phyloP scores from a whole-genome alignment of 2,113 vertebrate genomes.

The Nothobranchius kuhntae region DNA sequence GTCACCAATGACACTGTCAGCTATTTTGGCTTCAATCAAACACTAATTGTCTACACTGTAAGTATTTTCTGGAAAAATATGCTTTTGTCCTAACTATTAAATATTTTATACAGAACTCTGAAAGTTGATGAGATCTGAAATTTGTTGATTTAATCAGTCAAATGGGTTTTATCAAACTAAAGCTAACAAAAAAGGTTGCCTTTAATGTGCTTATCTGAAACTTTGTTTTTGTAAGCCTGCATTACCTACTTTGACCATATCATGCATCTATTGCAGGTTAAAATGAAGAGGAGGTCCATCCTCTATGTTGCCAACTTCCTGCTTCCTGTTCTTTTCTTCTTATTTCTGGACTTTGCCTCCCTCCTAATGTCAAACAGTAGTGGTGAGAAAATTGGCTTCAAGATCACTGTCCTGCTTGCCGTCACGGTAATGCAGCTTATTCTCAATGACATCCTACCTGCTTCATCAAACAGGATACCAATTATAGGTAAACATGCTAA shows the following conservation, averaged over 20 bases:
- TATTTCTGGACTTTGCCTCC: constrained; percentile 80
- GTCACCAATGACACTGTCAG: constrained; percentile 8
- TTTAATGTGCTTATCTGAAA: too few relatives aligned
- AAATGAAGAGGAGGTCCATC: constrained; percentile 71
- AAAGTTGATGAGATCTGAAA: too few relatives aligned
- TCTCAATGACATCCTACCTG: constrained; percentile 74
- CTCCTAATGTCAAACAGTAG: constrained; percentile 76
- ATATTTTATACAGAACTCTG: too few relatives aligned
- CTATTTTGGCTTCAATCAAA: neutral
- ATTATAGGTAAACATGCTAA: constrained; percentile 63
- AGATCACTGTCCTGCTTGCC: constrained; percentile 71
- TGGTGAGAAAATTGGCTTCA: constrained; percentile 78
- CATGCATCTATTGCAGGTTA: constrained; percentile 63
- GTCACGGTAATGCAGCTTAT: constrained; percentile 75
- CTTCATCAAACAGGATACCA: constrained; percentile 63
- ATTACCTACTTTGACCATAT: too few relatives aligned
- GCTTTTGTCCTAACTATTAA: neutral
- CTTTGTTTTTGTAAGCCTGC: too few relatives aligned
- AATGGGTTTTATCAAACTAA: too few relatives aligned
- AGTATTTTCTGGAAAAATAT: constrained; percentile 1
- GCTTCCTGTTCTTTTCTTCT: constrained; percentile 75
- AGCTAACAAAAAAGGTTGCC: too few relatives aligned
- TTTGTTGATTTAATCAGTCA: too few relatives aligned
- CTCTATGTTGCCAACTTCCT: constrained; percentile 82
- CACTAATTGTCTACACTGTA: constrained; percentile 9